These are phyloP conservation scores for Drymonia ruficornis DNA, from an alignment of 2,888 invertebrate genomes.

Conservation along the genomic window DNA sequence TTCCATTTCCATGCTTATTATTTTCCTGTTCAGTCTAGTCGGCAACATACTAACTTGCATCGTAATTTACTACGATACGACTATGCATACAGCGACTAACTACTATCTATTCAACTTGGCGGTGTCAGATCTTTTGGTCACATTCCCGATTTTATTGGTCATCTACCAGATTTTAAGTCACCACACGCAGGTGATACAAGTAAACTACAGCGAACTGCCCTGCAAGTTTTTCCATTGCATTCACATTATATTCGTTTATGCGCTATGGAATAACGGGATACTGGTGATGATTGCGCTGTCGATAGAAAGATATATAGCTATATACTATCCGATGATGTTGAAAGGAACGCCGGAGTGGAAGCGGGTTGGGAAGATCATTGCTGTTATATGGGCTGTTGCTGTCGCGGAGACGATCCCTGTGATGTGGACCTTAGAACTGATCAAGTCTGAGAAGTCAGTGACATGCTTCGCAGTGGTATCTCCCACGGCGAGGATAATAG, in stretches of 20 bases:
- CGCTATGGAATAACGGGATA: slow-evolving; percentile 40
- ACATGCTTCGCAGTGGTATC: slow-evolving; percentile 31
- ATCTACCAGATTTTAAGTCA: slow-evolving; percentile 26
- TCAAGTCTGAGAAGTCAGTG: slow-evolving; percentile 27
- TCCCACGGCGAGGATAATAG: slow-evolving; percentile 20
- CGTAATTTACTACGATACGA: slow-evolving; percentile 66
- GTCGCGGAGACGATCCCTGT: slow-evolving; percentile 40
- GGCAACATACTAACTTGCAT: slow-evolving; percentile 72
- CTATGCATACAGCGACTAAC: slow-evolving; percentile 73
- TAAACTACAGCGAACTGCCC: slow-evolving; percentile 15
- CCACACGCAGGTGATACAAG: slow-evolving; percentile 19
- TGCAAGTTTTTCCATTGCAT: slow-evolving; percentile 37
- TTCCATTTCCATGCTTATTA: slow-evolving; percentile 23
- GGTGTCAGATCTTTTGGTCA: slow-evolving; percentile 64
- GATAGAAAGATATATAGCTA: slow-evolving; percentile 40
- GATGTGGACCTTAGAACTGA: slow-evolving; percentile 30
- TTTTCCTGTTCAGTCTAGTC: slow-evolving; percentile 39
- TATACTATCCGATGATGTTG: slow-evolving; percentile 40
- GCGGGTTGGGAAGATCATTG: slow-evolving; percentile 34
- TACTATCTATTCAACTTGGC: slow-evolving; percentile 72
- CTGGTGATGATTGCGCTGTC: slow-evolving; percentile 41
- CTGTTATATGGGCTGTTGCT: slow-evolving; percentile 38
- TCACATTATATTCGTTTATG: slow-evolving; percentile 28
- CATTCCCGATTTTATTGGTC: slow-evolving; percentile 60
- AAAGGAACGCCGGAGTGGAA: slow-evolving; percentile 27